A percentile compares a stretch with the other conserved stretches of the same genome.
These are phyloP conservation scores for Mystacornis crossleyi DNA, from an alignment of 2,113 vertebrate species.

Conservation along the genomic window DNA sequence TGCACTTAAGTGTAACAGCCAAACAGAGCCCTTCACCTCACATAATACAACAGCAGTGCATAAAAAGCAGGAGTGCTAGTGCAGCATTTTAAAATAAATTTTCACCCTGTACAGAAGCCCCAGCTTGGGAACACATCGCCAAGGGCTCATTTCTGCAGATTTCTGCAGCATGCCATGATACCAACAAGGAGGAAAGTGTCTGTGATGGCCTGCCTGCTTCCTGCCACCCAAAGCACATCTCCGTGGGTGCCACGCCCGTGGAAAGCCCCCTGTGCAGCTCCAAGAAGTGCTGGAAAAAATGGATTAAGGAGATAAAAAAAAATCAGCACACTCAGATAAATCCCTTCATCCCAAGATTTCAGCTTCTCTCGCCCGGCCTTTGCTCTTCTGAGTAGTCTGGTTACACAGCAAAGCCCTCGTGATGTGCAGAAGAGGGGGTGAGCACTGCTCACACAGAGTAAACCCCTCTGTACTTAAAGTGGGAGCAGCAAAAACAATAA, in stretches of 20 bases:
- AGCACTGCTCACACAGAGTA: background rate
- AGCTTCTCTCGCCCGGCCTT: background rate
- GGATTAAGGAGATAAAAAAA: background rate
- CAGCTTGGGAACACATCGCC: background rate
- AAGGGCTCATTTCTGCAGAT: background rate
- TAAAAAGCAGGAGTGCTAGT: background rate
- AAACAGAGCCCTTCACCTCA: conserved; percentile 1
- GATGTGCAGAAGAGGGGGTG: background rate
- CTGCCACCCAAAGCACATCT: accelerated
- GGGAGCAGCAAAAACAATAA: background rate
- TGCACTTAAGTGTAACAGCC: background rate
- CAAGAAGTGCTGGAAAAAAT: background rate
- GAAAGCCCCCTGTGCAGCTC: background rate
- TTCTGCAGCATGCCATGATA: background rate
- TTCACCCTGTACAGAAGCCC: background rate
- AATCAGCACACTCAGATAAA: background rate
- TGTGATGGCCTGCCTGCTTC: background rate
- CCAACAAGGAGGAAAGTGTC: accelerated
- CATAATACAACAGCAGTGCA: background rate
- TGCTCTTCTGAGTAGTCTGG: background rate
- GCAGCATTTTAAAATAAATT: background rate
- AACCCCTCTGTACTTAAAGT: background rate
- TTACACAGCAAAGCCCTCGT: background rate
- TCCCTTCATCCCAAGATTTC: background rate
- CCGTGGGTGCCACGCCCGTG: accelerated